Percentiles rank a stretch among this genome's conserved stretches.
phyloP scores from a whole-genome alignment of 1,140 invertebrate genomes.

The Atopsyche davidsoni region DNA sequence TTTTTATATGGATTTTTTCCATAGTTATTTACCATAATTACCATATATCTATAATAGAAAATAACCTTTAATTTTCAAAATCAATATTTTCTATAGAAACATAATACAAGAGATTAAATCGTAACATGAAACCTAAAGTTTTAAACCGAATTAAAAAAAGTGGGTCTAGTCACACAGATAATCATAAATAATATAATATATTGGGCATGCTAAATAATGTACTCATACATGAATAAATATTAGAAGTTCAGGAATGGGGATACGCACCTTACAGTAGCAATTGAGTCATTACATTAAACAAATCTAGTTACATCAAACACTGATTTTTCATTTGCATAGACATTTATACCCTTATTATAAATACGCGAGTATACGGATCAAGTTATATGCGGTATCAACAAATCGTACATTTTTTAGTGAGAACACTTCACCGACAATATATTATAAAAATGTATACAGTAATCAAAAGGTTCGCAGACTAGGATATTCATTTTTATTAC shows the following conservation, averaged over 20 bases:
- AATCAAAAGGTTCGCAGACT: no score
- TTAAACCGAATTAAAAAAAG: no score
- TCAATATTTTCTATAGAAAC: constrained; percentile 2
- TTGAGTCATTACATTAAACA: constrained; percentile 2
- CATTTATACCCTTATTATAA: neutral
- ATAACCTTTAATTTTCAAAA: constrained; percentile 16
- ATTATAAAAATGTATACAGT: constrained; percentile 1
- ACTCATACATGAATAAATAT: neutral
- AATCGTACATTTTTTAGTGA: neutral
- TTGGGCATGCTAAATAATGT: constrained; percentile 20
- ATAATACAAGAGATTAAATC: constrained; percentile 2
- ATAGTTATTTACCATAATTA: constrained; percentile 3
- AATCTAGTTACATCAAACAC: constrained; percentile 20
- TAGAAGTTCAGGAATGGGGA: constrained; percentile 1
- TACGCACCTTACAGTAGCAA: constrained; percentile 9
- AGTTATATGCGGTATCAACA: neutral
- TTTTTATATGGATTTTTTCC: constrained; percentile 6
- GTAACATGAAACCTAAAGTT: no score
- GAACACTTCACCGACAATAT: neutral
- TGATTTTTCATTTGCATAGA: constrained; percentile 4
- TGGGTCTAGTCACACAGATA: constrained; percentile 21
- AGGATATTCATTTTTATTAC: no score
- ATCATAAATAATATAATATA: constrained; percentile 25
- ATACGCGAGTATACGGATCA: neutral
- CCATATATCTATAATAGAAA: constrained; percentile 13